These are phyloP conservation scores for Clarias gariepinus DNA, from an alignment of 2,113 vertebrate genomes.

Conservation along the genomic window DNA sequence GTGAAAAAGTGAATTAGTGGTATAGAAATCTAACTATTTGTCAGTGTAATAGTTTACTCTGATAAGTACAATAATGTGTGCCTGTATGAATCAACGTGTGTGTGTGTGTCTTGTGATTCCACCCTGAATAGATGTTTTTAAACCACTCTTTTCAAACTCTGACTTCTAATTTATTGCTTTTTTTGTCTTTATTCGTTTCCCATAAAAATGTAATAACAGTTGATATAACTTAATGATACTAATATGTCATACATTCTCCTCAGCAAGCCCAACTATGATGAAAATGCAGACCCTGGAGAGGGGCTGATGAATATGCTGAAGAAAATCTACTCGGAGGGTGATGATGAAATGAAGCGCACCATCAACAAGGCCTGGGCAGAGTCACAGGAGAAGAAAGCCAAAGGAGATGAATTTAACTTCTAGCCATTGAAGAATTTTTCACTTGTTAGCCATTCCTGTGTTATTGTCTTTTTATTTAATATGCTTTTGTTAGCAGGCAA, in stretches of 20 bases:
- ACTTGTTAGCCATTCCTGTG: background rate
- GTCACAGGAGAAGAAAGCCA: constrained; percentile 92
- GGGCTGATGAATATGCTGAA: constrained; percentile 95
- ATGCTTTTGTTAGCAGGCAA: background rate
- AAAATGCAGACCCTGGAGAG: constrained; percentile 85
- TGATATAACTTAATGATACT: background rate
- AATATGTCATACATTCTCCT: constrained; percentile 14
- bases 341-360: constrained; percentile 96
- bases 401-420: constrained; percentile 83
- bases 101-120: too few species aligned
- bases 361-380: constrained; percentile 98
- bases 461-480: background rate
- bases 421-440: constrained; percentile 53
- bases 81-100: background rate
- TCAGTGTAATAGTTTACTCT: too few species aligned
- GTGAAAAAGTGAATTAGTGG: too few species aligned
- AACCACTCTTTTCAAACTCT: background rate
- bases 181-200: background rate
- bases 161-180: background rate
- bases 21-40: too few species aligned
- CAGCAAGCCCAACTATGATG: constrained; percentile 82
- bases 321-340: constrained; percentile 94
- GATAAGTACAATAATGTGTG: too few species aligned
- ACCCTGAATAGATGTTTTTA: too few species aligned
- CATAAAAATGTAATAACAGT: background rate